Evolutionary conservation across 2,888 invertebrate genomes (phyloP), one percentile per base, ranked within the genome.

Genomic region (Seladonia tumulorum): DNA sequence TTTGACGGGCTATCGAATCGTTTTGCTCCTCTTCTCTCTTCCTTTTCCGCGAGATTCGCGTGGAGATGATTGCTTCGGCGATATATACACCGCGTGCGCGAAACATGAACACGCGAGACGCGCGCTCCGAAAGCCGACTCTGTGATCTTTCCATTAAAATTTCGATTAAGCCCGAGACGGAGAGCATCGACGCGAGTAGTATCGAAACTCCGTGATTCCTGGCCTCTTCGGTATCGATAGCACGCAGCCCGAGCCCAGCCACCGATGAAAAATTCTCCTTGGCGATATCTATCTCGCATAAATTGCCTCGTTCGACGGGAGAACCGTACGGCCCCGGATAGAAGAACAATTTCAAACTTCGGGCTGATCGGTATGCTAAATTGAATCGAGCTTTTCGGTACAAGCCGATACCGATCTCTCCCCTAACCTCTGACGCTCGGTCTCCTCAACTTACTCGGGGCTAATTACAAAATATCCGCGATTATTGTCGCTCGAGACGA

Each of bases 141-240:
- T 91, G 92, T 92, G 89, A 88, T 92, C 90, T 92, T 92, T 93
- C 90, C 92, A 93, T 93, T 92, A 93, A 92, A 93, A 92, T 90
- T 92, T 92, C 90, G 89, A 92, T 92, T 89, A 92, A 87, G 76
- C 74, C 49, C 35, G 71, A 81, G 85, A 80, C 66, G 76, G 63
- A 39, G 68, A 66, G 74, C 74, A 83, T 79, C 68, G 68, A 39
- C 68, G 68, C 22, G 68, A 68, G n/a, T 12, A 39, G 68, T 68
- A 68, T 68, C 68, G 74, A 80, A 25, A 18, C 63, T 42, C 74
- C 70, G 84, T 79, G 86, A 88, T 88, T 88, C 82, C 73, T 72
- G 76, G 74, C 68, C 53, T 53, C 42, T 22, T 45, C 72, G 71
- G 35, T 86, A 82, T 79, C 82, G 86, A 84, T 81, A 81, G 35